Conservation (phyloP, 1,140 invertebrate genomes). For the Drosophila miranda region DNA sequence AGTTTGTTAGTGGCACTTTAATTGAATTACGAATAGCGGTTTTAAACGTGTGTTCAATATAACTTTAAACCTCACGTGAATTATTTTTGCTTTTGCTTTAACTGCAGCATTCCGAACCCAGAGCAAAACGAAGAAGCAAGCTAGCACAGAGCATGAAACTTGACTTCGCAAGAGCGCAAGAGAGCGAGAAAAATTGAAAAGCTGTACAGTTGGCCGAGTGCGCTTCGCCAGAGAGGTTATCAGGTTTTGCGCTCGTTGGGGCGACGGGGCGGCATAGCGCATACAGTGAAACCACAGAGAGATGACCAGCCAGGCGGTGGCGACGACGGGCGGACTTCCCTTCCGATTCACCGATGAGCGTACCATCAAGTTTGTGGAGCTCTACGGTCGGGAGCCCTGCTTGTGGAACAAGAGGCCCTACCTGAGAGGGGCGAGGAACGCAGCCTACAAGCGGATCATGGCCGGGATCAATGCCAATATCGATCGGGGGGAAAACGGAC, state of each 20-base stretch:
- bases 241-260: too few species aligned
- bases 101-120: too few species aligned
- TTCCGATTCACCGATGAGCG: conserved; percentile 66
- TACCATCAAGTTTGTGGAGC: conserved; percentile 52
- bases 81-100: too few species aligned
- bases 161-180: conserved; percentile 13
- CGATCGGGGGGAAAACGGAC: conserved; percentile 10
- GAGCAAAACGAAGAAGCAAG: conserved; percentile 16
- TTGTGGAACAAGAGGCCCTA: conserved; percentile 56
- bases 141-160: conserved; percentile 13
- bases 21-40: too few species aligned
- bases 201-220: too few species aligned
- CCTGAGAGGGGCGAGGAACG: conserved; percentile 40
- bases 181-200: conserved; percentile 7
- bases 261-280: too few species aligned
- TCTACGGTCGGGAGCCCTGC: conserved; percentile 58
- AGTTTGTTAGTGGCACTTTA: too few species aligned
- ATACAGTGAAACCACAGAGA: too few species aligned
- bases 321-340: conserved; percentile 6
- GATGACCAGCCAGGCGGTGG: neutral
- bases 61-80: too few species aligned
- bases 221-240: too few species aligned
- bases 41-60: too few species aligned
- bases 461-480: conserved; percentile 43
- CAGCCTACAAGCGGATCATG: conserved; percentile 57